These are phyloP conservation scores for Cryptoprocta ferox DNA, from an alignment of 2,797 vertebrate species.

Conservation along the genomic window DNA sequence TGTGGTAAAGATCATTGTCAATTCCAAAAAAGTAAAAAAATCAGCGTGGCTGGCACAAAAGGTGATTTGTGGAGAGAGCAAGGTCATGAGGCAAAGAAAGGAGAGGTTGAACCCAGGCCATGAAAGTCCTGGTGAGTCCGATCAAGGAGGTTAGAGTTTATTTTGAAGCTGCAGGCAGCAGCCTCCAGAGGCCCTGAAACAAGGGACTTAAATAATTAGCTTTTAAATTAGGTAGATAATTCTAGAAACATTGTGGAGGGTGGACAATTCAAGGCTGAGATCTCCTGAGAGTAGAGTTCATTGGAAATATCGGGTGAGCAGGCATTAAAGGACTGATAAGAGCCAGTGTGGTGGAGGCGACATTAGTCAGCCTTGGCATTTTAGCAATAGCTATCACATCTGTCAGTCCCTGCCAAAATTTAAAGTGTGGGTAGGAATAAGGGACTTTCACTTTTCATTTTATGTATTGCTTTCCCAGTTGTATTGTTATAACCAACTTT, in stretches of 20 bases:
- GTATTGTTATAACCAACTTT: conserved; percentile 35
- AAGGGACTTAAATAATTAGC: background rate
- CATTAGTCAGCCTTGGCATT: background rate
- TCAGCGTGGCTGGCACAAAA: background rate
- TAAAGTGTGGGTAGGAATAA: background rate
- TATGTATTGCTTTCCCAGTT: conserved; percentile 11
- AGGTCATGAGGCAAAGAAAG: background rate
- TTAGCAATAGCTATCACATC: background rate
- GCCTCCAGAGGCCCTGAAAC: background rate
- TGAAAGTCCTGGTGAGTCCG: background rate
- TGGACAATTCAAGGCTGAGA: background rate
- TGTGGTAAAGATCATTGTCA: background rate
- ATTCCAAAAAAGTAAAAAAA: background rate
- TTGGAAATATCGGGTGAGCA: background rate
- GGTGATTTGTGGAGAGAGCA: background rate
- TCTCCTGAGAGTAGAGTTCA: background rate
- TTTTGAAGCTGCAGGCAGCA: background rate
- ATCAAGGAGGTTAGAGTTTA: background rate
- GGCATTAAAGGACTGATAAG: background rate
- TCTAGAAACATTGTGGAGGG: background rate
- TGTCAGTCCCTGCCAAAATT: background rate
- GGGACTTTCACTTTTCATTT: background rate
- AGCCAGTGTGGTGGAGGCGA: background rate
- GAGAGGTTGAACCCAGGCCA: background rate
- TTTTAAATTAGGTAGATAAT: conserved; percentile 8